Evolutionary conservation across 2,113 vertebrate genomes (phyloP).

Genomic region (Pelobates fuscus): DNA sequence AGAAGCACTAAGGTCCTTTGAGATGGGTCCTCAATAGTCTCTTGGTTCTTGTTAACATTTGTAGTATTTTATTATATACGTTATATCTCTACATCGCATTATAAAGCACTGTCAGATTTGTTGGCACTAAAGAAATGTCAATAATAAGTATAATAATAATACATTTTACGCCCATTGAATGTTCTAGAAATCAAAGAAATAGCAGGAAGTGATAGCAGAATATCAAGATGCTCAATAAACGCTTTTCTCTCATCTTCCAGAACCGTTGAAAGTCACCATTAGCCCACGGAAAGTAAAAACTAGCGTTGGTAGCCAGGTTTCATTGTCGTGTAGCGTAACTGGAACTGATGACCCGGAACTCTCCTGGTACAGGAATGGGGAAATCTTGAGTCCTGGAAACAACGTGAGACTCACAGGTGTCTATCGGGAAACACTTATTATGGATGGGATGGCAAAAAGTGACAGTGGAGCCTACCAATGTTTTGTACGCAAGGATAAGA

Average conservation of each 20-base stretch:
- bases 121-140: too few relatives aligned
- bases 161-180: too few relatives aligned
- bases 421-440: conserved; percentile 89
- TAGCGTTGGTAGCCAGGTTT: conserved; percentile 95
- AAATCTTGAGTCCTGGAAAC: conserved; percentile 89
- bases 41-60: too few relatives aligned
- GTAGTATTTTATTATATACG: too few relatives aligned
- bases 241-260: conserved; percentile 69
- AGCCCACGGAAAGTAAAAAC: conserved; percentile 94
- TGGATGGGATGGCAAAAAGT: conserved; percentile 97
- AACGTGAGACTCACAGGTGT: conserved; percentile 87
- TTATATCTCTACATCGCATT: too few relatives aligned
- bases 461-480: conserved; percentile 97
- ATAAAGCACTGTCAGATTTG: too few relatives aligned
- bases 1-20: too few relatives aligned
- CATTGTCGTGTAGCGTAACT: conserved; percentile 90
- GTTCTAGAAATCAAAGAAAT: too few relatives aligned
- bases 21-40: too few relatives aligned
- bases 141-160: too few relatives aligned
- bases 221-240: too few relatives aligned
- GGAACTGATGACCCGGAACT: conserved; percentile 92
- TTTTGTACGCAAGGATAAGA: conserved; percentile 90
- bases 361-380: conserved; percentile 94
- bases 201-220: too few relatives aligned
- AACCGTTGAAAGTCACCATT: conserved; percentile 91